Conservation (phyloP, 2,113 vertebrate species). For the Mus pahari region DNA sequence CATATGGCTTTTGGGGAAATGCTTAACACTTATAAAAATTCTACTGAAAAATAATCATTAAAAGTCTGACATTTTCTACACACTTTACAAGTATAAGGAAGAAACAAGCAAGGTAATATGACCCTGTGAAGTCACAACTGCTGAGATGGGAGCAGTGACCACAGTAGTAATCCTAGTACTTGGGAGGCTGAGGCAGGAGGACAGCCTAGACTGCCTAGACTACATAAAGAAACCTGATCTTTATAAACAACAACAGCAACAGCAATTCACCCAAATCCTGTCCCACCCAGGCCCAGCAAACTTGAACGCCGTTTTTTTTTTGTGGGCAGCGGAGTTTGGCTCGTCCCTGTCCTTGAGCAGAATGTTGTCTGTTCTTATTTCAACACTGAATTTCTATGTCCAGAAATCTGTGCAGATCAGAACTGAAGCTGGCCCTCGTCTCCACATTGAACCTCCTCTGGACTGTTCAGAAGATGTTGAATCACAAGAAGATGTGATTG, state of each 20-base stretch:
- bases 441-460: constrained; percentile 88
- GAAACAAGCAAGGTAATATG: not conserved
- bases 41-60: not conserved
- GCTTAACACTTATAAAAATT: not conserved
- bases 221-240: not conserved
- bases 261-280: not conserved
- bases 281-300: accelerated
- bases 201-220: not conserved
- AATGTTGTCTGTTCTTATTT: not conserved
- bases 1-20: not conserved
- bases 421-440: constrained; percentile 89
- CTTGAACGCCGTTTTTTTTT: too few relatives aligned
- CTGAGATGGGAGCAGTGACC: not conserved
- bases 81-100: not conserved
- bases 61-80: not conserved
- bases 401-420: constrained; percentile 93
- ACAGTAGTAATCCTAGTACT: too few relatives aligned
- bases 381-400: constrained; percentile 60
- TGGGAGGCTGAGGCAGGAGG: not conserved
- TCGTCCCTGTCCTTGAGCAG: not conserved
- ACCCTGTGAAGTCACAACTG: accelerated
- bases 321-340: accelerated
- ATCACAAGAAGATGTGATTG: constrained; percentile 84
- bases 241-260: not conserved
- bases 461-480: constrained; percentile 92